These are phyloP conservation scores for Varecia variegata DNA, from an alignment of 2,797 vertebrate genomes.

Conservation along the genomic window DNA sequence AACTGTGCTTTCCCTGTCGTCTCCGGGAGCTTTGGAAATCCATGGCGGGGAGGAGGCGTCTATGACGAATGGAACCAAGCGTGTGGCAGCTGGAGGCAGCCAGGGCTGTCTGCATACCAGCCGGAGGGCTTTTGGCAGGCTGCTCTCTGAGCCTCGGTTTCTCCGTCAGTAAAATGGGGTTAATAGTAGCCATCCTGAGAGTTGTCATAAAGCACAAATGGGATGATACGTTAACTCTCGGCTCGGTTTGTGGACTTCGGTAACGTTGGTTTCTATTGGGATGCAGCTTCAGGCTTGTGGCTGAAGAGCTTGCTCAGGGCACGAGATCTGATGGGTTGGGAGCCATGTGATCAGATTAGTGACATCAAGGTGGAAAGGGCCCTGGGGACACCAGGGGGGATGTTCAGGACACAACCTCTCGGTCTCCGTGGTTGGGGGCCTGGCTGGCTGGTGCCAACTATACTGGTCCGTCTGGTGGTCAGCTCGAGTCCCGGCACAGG, in stretches of 20 bases:
- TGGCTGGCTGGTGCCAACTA: background rate
- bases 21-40: background rate
- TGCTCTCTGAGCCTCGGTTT: background rate
- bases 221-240: fast-evolving
- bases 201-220: background rate
- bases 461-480: background rate
- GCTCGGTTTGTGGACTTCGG: fast-evolving
- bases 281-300: background rate
- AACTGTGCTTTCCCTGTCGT: background rate
- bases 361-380: background rate
- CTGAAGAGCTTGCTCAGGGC: background rate
- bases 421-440: background rate
- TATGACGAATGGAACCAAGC: background rate
- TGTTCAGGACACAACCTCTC: background rate
- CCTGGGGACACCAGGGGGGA: background rate
- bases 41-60: background rate
- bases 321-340: background rate
- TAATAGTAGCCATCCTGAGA: background rate
- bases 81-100: background rate
- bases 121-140: background rate
- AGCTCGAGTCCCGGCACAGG: background rate
- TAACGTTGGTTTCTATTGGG: background rate
- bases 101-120: background rate
- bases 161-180: background rate
- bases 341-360: background rate